A percentile compares a stretch with the other conserved stretches of the same genome.
Evolutionary conservation across 2,113 vertebrate genomes (phyloP).

Genomic region (Micronycteris hirsuta): DNA sequence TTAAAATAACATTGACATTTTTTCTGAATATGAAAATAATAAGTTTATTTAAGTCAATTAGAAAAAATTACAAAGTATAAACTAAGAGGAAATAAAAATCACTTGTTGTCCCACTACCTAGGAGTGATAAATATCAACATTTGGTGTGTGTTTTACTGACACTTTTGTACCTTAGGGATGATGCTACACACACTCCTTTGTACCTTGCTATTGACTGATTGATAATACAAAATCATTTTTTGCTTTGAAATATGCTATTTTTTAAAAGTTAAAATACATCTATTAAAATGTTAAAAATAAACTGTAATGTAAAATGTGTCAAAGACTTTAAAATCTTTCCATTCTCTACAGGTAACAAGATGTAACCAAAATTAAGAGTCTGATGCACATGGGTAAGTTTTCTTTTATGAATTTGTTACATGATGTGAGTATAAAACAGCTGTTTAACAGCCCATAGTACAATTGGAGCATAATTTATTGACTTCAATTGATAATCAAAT

Average conservation of each 20-base stretch:
- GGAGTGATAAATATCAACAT: background rate
- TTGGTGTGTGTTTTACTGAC: background rate
- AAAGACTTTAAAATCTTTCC: background rate
- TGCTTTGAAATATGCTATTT: background rate
- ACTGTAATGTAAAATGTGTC: background rate
- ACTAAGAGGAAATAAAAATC: background rate
- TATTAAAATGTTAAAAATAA: background rate
- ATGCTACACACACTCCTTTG: background rate
- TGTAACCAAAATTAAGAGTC: background rate
- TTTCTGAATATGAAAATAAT: background rate
- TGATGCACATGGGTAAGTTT: background rate
- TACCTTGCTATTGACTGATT: background rate
- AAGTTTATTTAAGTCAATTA: background rate
- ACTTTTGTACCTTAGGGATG: background rate
- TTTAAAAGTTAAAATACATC: background rate
- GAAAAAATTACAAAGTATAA: background rate
- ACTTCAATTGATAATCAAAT: background rate
- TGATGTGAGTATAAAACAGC: background rate
- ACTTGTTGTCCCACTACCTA: background rate
- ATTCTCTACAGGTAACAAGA: background rate
- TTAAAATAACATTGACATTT: background rate
- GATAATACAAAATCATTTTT: background rate
- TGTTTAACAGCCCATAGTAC: background rate
- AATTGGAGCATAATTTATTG: background rate
- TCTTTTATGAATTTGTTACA: background rate